phyloP scores from a whole-genome alignment of 2,888 invertebrate genomes.

The Busseola fusca region DNA sequence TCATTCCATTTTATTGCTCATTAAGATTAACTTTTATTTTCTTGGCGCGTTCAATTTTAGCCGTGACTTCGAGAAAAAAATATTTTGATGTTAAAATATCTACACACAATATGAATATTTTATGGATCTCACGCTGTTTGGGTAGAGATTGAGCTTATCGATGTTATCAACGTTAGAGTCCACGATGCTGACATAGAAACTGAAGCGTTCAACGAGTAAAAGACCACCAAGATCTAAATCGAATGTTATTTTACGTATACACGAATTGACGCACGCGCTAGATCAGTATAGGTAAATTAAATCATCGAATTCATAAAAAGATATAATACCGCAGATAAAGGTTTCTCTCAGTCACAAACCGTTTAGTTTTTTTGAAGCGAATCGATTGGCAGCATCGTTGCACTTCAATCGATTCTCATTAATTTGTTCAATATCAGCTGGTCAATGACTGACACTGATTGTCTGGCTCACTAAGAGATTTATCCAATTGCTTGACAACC shows the following conservation, averaged over 20 bases:
- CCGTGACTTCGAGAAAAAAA: conserved; percentile 62
- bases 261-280: conserved; percentile 20
- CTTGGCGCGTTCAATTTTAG: conserved; percentile 69
- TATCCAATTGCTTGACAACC: conserved; percentile 51
- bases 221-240: conserved; percentile 12
- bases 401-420: conserved; percentile 58
- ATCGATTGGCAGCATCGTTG: conserved; percentile 51
- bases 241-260: conserved; percentile 25
- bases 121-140: conserved; percentile 16
- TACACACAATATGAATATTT: conserved; percentile 36
- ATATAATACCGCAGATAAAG: conserved; percentile 15
- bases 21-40: conserved; percentile 78
- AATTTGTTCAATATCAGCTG: conserved; percentile 55
- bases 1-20: conserved; percentile 81
- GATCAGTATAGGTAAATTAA: conserved; percentile 35
- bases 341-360: conserved; percentile 20
- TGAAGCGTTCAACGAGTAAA: background rate
- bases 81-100: conserved; percentile 46
- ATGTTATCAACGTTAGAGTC: conserved; percentile 37
- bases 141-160: conserved; percentile 27
- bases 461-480: conserved; percentile 50
- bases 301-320: conserved; percentile 35
- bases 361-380: conserved; percentile 39
- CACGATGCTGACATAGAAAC: background rate
- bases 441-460: conserved; percentile 58